Evolutionary conservation across 2,113 vertebrate species (phyloP).

Genomic region (Thomomys bottae): DNA sequence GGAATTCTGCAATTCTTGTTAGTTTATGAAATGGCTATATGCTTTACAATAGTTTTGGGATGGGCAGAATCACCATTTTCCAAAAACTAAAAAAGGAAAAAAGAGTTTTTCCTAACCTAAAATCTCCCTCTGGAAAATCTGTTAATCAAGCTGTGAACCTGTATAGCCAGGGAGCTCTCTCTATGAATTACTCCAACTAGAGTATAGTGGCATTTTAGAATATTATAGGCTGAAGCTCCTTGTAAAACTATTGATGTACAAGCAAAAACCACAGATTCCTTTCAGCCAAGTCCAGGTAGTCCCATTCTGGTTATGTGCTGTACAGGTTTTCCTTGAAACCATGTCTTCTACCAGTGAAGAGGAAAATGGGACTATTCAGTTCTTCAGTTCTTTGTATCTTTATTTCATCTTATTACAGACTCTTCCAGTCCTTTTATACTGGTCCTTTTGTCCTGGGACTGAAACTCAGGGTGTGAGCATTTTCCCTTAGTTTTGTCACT

Average conservation of each 20-base stretch:
- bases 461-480: too few relatives aligned
- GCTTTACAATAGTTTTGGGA: background rate
- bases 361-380: background rate
- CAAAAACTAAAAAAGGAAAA: slow-evolving; percentile 15
- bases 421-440: background rate
- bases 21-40: background rate
- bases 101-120: background rate
- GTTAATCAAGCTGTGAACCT: slow-evolving; percentile 15
- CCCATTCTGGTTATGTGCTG: background rate
- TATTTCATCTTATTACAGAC: background rate
- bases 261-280: background rate
- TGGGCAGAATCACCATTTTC: background rate
- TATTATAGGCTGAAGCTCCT: background rate
- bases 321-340: background rate
- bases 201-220: background rate
- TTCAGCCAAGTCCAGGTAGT: slow-evolving; percentile 3
- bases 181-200: background rate
- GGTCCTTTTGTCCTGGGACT: too few relatives aligned
- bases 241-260: background rate
- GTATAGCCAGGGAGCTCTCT: background rate
- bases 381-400: slow-evolving; percentile 14
- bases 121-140: background rate
- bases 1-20: slow-evolving; percentile 30
- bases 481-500: too few relatives aligned
- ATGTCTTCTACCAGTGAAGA: background rate